Percentiles rank a stretch among this genome's conserved stretches.
phyloP scores from a whole-genome alignment of 2,888 invertebrate species.

The Busseola fusca region DNA sequence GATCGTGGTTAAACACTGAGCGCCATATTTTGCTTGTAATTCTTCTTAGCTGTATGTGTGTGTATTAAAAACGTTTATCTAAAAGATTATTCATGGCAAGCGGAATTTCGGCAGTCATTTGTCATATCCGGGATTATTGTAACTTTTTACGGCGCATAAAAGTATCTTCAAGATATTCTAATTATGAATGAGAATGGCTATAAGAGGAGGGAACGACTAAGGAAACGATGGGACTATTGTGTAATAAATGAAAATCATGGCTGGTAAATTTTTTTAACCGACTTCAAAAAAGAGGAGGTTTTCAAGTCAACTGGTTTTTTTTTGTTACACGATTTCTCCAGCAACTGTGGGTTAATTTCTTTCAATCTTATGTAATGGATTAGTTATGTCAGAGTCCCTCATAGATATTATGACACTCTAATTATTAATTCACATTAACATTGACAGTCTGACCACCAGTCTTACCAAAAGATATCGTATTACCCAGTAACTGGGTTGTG shows the following conservation, averaged over 20 bases:
- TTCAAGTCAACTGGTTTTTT: no score
- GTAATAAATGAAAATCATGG: not conserved
- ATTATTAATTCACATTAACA: no score
- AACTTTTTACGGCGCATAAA: conserved; percentile 50
- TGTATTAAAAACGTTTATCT: conserved; percentile 40
- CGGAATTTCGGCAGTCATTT: conserved; percentile 44
- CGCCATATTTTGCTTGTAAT: not conserved
- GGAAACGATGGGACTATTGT: not conserved
- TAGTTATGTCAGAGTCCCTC: no score
- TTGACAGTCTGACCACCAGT: no score
- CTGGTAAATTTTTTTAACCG: no score
- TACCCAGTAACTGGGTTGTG: no score
- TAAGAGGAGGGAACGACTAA: not conserved
- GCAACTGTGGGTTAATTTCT: no score
- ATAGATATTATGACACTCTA: no score
- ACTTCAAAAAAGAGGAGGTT: no score
- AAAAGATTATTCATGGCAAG: conserved; percentile 49
- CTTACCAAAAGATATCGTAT: no score
- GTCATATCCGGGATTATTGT: conserved; percentile 56
- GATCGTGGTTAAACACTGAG: not conserved
- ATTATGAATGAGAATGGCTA: conserved; percentile 6
- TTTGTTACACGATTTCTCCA: no score
- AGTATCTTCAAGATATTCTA: conserved; percentile 34
- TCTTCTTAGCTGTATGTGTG: conserved; percentile 34
- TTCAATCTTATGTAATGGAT: no score